Base-by-base conservation (phyloP, 2,888 invertebrate genomes). In the Eupithecia vulgata region DNA sequence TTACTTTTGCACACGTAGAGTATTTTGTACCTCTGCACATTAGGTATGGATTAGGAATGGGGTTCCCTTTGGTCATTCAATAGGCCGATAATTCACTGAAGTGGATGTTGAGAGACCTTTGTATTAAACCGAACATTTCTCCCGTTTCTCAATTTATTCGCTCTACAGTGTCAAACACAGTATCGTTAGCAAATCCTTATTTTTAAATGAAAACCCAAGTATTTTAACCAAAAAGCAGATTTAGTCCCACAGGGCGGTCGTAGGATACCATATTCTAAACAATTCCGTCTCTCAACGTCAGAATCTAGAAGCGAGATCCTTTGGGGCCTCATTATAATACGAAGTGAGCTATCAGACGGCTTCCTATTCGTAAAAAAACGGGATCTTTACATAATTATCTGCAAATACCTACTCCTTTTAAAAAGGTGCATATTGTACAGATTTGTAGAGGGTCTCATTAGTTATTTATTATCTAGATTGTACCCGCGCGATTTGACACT, bases 241-340 rank as follows among this genome's bases (percentile, higher is more conserved):
- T 65, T 65, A 64, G 74, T 69, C 80, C 78, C 25, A 67, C 2
- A 73, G 70, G 80, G 80, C 78, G 78, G 1, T 82, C 80, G 79
- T 78, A 77, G 80, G 76, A 79, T 80, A 80, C 80, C 76, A 77
- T 81, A 82, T 78, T 78, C 79, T 75, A 84, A 85, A 84, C 82
- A 86, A 75, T 78, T 79, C 72, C 52, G 73, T 82, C 83, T 83
- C 79, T 76, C 75, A 78, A 77, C 79, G 75, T 68, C n/a, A 64
- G 37, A 74, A 77, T 80, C 81, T 78, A 76, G 81, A 81, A 78
- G 81, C 75, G 72, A 70, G 78, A 81, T 83, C 82, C 83, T 83
- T 37, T 62, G 82, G 83, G 85, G 83, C 78, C 76, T 78, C 76
- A 82, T 83, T 83, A 81, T 74, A 73, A 75, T 81, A 81, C 79